Percentiles rank a stretch among this genome's conserved stretches.
These are phyloP conservation scores for Catagonus wagneri DNA, from an alignment of 2,113 vertebrate species.

Conservation along the genomic window DNA sequence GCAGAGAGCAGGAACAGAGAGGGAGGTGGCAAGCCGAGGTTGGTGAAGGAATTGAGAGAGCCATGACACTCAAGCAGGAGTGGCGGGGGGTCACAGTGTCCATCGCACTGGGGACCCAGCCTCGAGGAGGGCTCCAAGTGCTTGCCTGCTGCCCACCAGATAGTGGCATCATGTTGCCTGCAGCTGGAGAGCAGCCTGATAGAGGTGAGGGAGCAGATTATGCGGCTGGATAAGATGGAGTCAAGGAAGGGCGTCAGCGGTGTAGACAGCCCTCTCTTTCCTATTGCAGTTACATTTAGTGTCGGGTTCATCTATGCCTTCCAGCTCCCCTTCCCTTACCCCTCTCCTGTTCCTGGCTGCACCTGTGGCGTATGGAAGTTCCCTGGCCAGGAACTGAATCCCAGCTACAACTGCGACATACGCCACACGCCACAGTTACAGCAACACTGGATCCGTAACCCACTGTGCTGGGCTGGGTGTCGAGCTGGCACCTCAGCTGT, in stretches of 20 bases:
- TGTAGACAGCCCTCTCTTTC: not conserved
- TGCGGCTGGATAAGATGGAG: not conserved
- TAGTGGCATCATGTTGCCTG: not conserved
- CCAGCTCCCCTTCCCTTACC: not conserved
- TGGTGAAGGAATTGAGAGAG: not conserved
- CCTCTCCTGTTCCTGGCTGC: too few species aligned
- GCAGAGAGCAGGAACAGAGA: not conserved
- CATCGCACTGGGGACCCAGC: not conserved
- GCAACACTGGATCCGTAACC: too few species aligned
- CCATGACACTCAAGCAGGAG: not conserved
- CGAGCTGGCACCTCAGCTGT: too few species aligned
- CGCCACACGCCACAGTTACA: too few species aligned
- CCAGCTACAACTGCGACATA: too few species aligned
- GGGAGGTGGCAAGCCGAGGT: not conserved
- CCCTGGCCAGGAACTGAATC: too few species aligned
- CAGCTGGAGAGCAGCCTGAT: not conserved
- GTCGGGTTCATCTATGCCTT: not conserved
- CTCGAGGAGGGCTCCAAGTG: not conserved
- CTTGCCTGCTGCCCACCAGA: not conserved
- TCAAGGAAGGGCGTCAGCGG: not conserved
- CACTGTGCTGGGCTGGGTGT: too few species aligned
- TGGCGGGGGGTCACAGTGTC: not conserved
- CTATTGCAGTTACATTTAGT: not conserved
- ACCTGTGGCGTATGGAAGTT: too few species aligned
- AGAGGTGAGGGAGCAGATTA: not conserved